Evolutionary conservation across 2,113 vertebrate species (phyloP).

Genomic region (Pachypanchax playfairii): DNA sequence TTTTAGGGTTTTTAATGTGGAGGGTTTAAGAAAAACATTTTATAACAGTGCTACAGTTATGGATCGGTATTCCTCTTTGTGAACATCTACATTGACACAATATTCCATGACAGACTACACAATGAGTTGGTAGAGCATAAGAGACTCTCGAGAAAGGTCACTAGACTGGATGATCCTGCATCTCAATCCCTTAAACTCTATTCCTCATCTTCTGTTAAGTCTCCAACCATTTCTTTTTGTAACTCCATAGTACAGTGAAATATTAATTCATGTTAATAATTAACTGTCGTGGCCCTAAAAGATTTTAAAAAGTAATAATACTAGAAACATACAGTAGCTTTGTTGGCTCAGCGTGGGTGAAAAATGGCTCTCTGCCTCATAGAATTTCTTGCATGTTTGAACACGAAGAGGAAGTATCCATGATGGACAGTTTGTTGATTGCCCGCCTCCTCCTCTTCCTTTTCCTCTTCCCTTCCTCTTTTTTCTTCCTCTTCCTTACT

Average conservation of each 20-base stretch:
- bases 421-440: neutral
- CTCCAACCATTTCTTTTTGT: slow-evolving; percentile 1
- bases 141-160: slow-evolving; percentile 17
- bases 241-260: slow-evolving; percentile 55
- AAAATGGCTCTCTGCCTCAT: slow-evolving; percentile 26
- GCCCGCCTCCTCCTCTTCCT: too few species aligned
- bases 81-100: slow-evolving; percentile 53
- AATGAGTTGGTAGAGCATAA: slow-evolving; percentile 17
- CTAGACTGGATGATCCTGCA: slow-evolving; percentile 27
- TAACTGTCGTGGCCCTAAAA: slow-evolving; percentile 55
- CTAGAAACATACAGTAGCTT: slow-evolving; percentile 27
- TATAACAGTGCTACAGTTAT: slow-evolving; percentile 60
- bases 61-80: slow-evolving; percentile 59
- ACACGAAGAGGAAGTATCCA: slow-evolving; percentile 2
- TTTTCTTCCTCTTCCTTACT: neutral
- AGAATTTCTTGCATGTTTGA: slow-evolving; percentile 29
- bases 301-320: slow-evolving; percentile 69
- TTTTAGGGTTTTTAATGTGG: slow-evolving; percentile 15
- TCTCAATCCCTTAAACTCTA: slow-evolving; percentile 26
- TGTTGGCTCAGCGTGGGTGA: slow-evolving; percentile 18
- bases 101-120: slow-evolving; percentile 25
- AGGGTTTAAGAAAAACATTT: slow-evolving; percentile 52
- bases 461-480: neutral
- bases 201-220: slow-evolving; percentile 7
- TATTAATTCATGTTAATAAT: slow-evolving; percentile 68